These are phyloP conservation scores for Hapalemur alaotrensis DNA, from an alignment of 2,797 vertebrate species.

Conservation along the genomic window DNA sequence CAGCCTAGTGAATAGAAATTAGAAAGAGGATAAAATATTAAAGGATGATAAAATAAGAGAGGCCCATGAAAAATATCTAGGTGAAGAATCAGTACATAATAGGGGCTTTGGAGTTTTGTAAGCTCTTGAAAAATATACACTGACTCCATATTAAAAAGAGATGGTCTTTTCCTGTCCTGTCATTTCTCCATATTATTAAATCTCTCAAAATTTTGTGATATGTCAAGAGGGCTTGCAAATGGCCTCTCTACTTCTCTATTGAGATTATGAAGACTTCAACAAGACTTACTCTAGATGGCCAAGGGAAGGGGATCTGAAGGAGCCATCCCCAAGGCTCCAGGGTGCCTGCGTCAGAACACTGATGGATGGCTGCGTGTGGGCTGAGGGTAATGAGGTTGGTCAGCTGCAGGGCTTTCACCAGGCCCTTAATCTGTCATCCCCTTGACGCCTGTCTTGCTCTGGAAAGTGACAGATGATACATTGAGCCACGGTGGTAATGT, in stretches of 20 bases:
- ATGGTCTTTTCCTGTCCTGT: neutral
- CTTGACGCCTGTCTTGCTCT: neutral
- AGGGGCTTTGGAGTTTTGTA: neutral
- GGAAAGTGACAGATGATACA: slow-evolving; percentile 53
- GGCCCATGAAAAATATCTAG: neutral
- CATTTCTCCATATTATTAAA: neutral
- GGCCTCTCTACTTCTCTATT: neutral
- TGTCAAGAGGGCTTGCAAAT: neutral
- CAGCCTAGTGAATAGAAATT: neutral
- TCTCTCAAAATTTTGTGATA: neutral
- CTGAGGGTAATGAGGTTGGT: slow-evolving; percentile 24
- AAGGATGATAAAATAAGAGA: neutral
- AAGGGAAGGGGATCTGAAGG: neutral
- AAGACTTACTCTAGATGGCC: neutral
- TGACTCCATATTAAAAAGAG: neutral
- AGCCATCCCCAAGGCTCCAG: neutral
- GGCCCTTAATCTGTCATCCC: slow-evolving; percentile 44
- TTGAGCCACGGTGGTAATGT: neutral
- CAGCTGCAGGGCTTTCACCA: slow-evolving; percentile 44
- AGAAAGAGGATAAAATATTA: neutral
- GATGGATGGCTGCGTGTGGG: neutral
- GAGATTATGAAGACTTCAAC: neutral
- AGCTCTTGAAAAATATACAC: neutral
- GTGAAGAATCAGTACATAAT: neutral
- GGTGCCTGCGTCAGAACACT: neutral